Evolutionary conservation across 2,113 vertebrate species (phyloP), one percentile per base, ranked within the genome.

Genomic region (Corydoras sp.): DNA sequence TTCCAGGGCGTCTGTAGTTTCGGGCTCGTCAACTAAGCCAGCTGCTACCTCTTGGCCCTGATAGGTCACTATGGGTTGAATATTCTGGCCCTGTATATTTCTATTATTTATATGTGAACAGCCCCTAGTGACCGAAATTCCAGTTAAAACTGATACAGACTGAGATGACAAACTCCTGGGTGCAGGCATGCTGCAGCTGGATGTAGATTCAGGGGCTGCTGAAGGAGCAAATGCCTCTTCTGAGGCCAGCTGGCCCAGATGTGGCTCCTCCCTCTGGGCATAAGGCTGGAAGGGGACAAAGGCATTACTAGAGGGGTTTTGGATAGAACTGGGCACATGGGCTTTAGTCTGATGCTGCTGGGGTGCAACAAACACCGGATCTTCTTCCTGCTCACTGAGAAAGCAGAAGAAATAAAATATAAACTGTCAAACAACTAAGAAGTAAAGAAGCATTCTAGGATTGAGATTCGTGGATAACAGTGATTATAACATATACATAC

Each of bases 291-390:
- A 77, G 64, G 72, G 31, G 9, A 64, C 67, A 72, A 76, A 66
- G 32, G 49, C 30, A 72, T 75, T 80, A 51, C 24, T 64, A 15
- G 56, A 71, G 6, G 71, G 62, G 24, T 43, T 72, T 81, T 83
- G 74, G 73, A 51, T 60, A 50, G 10, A 63, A 48, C 61, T 68
- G 31, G 74, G 79, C 5, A 87, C 79, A 0, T 89, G 70, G 10
- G 30, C 31, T 12, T 29, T 62, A 14, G 0, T 13, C 51, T 32
- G 51, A 43, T 1, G 76, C 4, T 88, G 79, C 0, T 90, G 35
- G 10, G 3, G 32, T 31, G 49, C 56, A 31, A 14, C 13, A 43
- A 43, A 24, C 53, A 43, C 9, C 2, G n/a, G 30, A 12, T 35
- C 30, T 5, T 15, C n/a, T 4, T 56, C 51, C 14, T 56, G 54